Evolutionary conservation across 2,888 invertebrate genomes (phyloP).

Genomic region (Eupithecia tripunctaria): DNA sequence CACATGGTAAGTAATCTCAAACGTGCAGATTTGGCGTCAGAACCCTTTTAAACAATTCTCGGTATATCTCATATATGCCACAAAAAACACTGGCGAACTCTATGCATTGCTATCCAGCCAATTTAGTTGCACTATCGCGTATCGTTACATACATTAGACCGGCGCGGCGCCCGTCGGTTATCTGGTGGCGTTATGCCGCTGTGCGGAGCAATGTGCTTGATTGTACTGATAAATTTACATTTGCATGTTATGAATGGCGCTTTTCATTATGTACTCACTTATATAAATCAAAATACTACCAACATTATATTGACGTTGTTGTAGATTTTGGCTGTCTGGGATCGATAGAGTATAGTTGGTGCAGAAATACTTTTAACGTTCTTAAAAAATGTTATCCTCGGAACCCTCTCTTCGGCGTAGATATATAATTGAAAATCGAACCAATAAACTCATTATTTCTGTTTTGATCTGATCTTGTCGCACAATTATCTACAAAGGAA

Average conservation of each 20-base stretch:
- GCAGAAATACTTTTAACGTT: not conserved
- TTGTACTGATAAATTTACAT: slow-evolving; percentile 28
- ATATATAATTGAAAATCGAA: too few species aligned
- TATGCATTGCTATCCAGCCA: slow-evolving; percentile 26
- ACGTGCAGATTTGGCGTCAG: not conserved
- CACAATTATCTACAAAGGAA: not conserved
- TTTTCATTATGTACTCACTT: slow-evolving; percentile 8
- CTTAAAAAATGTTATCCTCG: too few species aligned
- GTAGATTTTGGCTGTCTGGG: not conserved
- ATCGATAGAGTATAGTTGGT: not conserved
- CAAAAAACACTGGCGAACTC: slow-evolving; percentile 9
- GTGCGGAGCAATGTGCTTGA: slow-evolving; percentile 30
- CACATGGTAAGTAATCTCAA: not conserved
- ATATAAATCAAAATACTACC: slow-evolving; percentile 4
- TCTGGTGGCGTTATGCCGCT: slow-evolving; percentile 35
- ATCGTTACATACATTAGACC: slow-evolving; percentile 33
- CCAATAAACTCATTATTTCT: not conserved
- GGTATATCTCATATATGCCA: not conserved
- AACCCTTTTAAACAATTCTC: not conserved
- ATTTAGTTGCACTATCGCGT: slow-evolving; percentile 28
- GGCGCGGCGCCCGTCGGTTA: slow-evolving; percentile 35
- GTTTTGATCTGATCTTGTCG: not conserved
- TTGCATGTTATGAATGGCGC: slow-evolving; percentile 19
- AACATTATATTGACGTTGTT: not conserved
- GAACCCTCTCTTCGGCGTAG: too few species aligned